Evolutionary conservation across 2,888 invertebrate species (phyloP), one percentile per base, ranked within the genome.

Genomic region (Uropetala carovei): DNA sequence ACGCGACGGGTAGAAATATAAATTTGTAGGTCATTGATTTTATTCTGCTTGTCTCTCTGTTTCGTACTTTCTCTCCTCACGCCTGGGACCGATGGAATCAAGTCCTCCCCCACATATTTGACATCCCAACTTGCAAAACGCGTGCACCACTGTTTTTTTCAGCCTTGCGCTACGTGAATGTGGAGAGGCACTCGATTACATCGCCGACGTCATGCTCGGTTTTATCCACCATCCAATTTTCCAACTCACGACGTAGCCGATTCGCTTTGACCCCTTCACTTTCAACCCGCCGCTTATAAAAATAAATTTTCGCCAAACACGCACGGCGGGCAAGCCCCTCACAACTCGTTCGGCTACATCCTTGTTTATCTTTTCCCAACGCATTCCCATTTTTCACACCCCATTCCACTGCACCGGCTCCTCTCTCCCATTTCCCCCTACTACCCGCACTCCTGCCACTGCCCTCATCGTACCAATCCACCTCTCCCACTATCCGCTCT

Each of bases 381-480:
- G 56, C 83, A n/a, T 43, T 64, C 30, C 60, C 43, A 13, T 43
- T 64, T 68, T 43, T 43, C 59, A 64, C 59, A 10, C 60, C 43
- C 89, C 43, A 64, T 68, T 64, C 89, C 60, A 89, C n/a, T 56
- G 64, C 89, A 30, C 30, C 59, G 30, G 43, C 27, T 27, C 64
- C 64, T 43, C 60, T 43, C 43, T 13, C 59, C 89, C 16, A 27
- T 82, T 13, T 89, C 18, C 60, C 64, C 27, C 64, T 43, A 18
- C 89, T 64, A 64, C 89, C 89, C 89, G 89, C 89, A 68, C 89
- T 89, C 43, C 89, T 64, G n/a, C 58, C 85, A n/a, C 22, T 18
- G 89, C 89, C 89, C 89, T n/a, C 89, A 89, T 89, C 89, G 64
- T 30, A 30, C 89, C 60, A 64, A 64, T 86, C 82, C 86, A 27